Conservation (phyloP, 1,140 invertebrate species). For the Magallana ariakensis region DNA sequence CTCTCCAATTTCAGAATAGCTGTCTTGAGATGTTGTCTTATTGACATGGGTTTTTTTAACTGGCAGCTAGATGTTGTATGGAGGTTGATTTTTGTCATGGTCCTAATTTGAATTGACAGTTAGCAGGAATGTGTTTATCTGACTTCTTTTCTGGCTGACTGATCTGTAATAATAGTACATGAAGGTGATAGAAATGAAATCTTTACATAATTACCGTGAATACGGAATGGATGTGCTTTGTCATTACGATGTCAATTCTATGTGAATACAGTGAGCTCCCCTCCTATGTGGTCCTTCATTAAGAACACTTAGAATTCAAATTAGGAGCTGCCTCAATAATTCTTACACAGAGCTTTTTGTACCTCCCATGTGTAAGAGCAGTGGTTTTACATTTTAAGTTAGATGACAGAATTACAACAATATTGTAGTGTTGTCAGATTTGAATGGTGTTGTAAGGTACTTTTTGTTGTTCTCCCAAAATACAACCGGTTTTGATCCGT, state of each 20-base stretch:
- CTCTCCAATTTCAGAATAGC: constrained; percentile 22
- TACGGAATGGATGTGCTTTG: neutral
- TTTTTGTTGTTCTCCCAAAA: too few relatives aligned
- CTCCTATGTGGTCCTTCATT: constrained; percentile 27
- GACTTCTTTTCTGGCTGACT: constrained; percentile 6
- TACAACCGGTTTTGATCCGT: too few relatives aligned
- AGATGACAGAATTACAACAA: neutral
- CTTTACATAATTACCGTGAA: neutral
- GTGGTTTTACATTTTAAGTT: neutral
- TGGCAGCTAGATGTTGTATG: constrained; percentile 16
- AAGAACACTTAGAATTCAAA: neutral
- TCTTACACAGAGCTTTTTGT: neutral
- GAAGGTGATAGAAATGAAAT: constrained; percentile 20
- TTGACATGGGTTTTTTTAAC: constrained; percentile 11
- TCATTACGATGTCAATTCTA: neutral
- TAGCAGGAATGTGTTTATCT: neutral
- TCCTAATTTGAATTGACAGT: constrained; percentile 32
- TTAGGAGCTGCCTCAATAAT: too few relatives aligned
- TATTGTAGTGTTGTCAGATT: neutral
- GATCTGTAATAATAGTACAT: neutral
- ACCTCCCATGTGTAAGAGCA: neutral
- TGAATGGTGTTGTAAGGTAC: too few relatives aligned
- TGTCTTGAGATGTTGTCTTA: constrained; percentile 32
- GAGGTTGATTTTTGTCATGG: neutral
- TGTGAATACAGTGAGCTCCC: neutral